Percentiles rank a stretch among this genome's conserved stretches.
Conservation (phyloP, 1,140 invertebrate genomes). For the Pseudomyrmex cubaensis region DNA sequence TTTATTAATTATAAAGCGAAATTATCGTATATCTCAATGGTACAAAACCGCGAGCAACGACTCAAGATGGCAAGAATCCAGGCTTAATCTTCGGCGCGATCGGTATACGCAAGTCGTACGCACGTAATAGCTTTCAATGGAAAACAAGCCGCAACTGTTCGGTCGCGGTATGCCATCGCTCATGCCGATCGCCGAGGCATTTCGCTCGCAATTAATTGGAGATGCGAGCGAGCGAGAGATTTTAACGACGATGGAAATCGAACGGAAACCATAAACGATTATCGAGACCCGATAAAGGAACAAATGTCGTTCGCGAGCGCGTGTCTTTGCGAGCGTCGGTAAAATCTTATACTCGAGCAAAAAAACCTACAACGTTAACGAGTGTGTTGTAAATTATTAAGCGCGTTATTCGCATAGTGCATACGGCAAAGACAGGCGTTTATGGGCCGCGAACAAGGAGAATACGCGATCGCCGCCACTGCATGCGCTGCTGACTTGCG, state of each 20-base stretch:
- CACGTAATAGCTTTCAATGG: constrained; percentile 31
- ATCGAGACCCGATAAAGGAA: constrained; percentile 5
- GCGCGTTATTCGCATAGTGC: constrained; percentile 68
- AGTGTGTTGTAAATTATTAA: constrained; percentile 76
- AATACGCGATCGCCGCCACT: constrained; percentile 26
- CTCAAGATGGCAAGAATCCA: constrained; percentile 33
- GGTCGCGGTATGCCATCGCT: constrained; percentile 51
- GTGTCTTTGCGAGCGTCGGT: constrained; percentile 9
- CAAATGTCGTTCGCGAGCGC: constrained; percentile 17
- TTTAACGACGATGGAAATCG: constrained; percentile 44
- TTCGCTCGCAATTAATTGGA: constrained; percentile 53
- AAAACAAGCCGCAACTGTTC: constrained; percentile 50
- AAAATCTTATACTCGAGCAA: constrained; percentile 3
- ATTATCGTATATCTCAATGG: constrained; percentile 48
- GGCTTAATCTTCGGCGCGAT: constrained; percentile 45
- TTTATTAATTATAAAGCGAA: constrained; percentile 44
- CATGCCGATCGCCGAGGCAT: constrained; percentile 40
- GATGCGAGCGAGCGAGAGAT: constrained; percentile 42
- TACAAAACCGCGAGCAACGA: constrained; percentile 6
- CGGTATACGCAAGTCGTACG: constrained; percentile 22
- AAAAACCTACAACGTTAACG: constrained; percentile 64
- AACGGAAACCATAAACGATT: constrained; percentile 33
- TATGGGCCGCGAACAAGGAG: constrained; percentile 54
- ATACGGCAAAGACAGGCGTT: constrained; percentile 53
- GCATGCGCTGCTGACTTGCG: constrained; percentile 31